phyloP scores from a whole-genome alignment of 2,888 invertebrate genomes.

The Ametastegia equiseti region DNA sequence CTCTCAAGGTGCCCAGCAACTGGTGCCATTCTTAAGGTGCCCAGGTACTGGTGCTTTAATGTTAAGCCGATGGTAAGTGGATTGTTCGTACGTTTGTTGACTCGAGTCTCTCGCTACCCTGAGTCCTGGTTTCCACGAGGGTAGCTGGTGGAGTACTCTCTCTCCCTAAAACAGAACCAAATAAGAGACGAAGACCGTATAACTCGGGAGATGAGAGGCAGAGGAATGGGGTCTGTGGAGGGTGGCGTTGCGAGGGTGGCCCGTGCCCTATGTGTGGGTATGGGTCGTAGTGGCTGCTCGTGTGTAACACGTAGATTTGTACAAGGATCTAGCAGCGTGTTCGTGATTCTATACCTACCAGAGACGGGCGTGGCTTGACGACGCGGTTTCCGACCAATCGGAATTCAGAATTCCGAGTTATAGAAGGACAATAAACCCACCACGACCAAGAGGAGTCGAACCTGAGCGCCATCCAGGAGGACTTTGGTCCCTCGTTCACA shows the following conservation, averaged over 20 bases:
- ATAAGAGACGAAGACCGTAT: slow-evolving; percentile 56
- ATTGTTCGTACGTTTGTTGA: slow-evolving; percentile 41
- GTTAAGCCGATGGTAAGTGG: not conserved
- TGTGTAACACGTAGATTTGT: slow-evolving; percentile 40
- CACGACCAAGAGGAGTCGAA: slow-evolving; percentile 51
- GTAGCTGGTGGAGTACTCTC: slow-evolving; percentile 7
- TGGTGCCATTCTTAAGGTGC: not conserved
- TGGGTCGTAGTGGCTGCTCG: slow-evolving; percentile 2
- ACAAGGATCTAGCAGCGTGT: slow-evolving; percentile 42
- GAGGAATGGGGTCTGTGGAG: slow-evolving; percentile 49
- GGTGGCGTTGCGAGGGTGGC: slow-evolving; percentile 45
- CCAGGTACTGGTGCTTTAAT: not conserved
- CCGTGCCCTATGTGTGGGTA: slow-evolving; percentile 14
- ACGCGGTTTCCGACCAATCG: slow-evolving; percentile 73
- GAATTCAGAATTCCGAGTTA: slow-evolving; percentile 68
- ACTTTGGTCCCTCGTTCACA: slow-evolving; percentile 24
- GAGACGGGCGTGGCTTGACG: slow-evolving; percentile 67
- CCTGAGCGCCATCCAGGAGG: slow-evolving; percentile 41
- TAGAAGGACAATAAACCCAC: slow-evolving; percentile 70
- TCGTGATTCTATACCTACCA: slow-evolving; percentile 60
- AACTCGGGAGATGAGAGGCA: slow-evolving; percentile 37
- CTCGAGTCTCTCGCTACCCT: slow-evolving; percentile 61
- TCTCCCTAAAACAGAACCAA: slow-evolving; percentile 58
- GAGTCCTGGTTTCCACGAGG: slow-evolving; percentile 4
- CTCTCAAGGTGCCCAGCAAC: not conserved